A percentile compares a stretch with the other conserved stretches of the same genome.
These are phyloP conservation scores for Monochamus alternatus DNA, from an alignment of 2,888 invertebrate genomes.

Conservation along the genomic window DNA sequence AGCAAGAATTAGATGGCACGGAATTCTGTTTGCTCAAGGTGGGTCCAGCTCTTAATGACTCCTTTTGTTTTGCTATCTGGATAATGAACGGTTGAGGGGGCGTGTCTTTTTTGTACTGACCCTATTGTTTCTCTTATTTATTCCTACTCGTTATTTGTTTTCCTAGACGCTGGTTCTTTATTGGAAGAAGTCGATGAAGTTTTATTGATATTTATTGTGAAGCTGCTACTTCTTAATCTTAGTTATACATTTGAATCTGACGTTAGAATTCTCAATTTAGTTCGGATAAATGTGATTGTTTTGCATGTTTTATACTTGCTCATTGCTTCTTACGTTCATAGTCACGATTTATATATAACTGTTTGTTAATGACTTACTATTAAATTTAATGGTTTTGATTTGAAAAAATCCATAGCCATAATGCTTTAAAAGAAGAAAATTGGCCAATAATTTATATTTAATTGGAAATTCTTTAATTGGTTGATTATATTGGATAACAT, in stretches of 20 bases:
- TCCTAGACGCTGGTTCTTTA: conserved; percentile 8
- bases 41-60: conserved; percentile 11
- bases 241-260: background rate
- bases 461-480: background rate
- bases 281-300: too few species aligned
- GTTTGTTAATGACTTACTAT: too few species aligned
- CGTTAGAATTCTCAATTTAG: too few species aligned
- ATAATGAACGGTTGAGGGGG: conserved; percentile 10
- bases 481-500: background rate
- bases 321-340: too few species aligned
- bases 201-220: conserved; percentile 1
- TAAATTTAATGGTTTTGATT: too few species aligned
- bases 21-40: background rate
- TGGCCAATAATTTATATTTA: background rate
- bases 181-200: background rate
- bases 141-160: background rate
- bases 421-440: background rate
- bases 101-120: conserved; percentile 3
- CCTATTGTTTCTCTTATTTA: conserved; percentile 14
- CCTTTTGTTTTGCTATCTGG: conserved; percentile 21
- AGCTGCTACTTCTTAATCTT: background rate
- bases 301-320: too few species aligned
- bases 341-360: too few species aligned
- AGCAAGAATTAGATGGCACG: background rate
- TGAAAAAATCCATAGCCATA: too few species aligned